Conservation (phyloP, 2,888 invertebrate species). For the Polietes domitor region DNA sequence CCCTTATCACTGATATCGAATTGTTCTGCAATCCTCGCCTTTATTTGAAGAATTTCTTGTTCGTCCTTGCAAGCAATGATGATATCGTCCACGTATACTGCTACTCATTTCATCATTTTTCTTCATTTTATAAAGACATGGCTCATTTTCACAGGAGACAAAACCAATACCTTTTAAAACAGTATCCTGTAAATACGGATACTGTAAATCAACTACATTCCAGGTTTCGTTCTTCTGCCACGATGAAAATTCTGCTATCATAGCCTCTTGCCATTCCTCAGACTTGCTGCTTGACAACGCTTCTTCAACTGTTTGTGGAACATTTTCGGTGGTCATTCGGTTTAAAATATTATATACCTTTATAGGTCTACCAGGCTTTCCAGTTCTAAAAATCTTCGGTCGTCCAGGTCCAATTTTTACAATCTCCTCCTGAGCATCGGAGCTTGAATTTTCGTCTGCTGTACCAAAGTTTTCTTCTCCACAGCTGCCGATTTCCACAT, state of each 20-base stretch:
- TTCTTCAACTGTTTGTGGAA: constrained; percentile 54
- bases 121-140: too few relatives aligned
- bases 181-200: too few relatives aligned
- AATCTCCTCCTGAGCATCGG: constrained; percentile 18
- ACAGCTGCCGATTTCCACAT: background rate
- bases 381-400: too few relatives aligned
- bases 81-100: too few relatives aligned
- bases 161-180: constrained; percentile 55
- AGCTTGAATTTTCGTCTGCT: background rate
- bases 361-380: background rate
- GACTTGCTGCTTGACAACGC: constrained; percentile 49
- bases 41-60: too few relatives aligned
- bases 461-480: constrained; percentile 16
- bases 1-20: background rate
- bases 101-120: too few relatives aligned
- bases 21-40: too few relatives aligned
- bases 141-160: constrained; percentile 7
- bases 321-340: constrained; percentile 31
- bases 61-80: too few relatives aligned
- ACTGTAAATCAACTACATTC: constrained; percentile 58
- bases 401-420: constrained; percentile 14
- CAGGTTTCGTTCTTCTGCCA: constrained; percentile 63
- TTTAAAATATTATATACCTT: background rate
- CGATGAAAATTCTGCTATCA: constrained; percentile 56
- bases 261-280: constrained; percentile 59